Base-by-base conservation (phyloP, 2,113 vertebrate species). In the Cephalopholis sonnerati region DNA sequence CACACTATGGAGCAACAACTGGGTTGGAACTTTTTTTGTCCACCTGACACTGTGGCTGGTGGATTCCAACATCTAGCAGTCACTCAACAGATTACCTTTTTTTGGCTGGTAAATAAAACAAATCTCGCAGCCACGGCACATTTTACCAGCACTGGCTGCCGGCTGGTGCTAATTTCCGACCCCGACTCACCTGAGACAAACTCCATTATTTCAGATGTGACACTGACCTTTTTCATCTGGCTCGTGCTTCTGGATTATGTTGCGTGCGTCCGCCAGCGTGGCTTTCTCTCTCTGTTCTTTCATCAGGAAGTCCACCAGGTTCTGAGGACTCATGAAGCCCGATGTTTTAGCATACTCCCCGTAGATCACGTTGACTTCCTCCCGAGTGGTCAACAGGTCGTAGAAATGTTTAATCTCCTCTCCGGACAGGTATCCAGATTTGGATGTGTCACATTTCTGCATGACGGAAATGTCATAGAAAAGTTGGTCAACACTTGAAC, bases 371-470 rank as follows among this genome's bases (percentile, higher is more conserved):
- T 96, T 93, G 0, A 99, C 97, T 93, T 99, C 98, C 0, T 93
- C 93, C 20, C 98, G 95, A 27, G 97, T 84, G 22, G 98, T 99
- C 92, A 99, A 89, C 71, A 97, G 95, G 86, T 96, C 94, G 75
- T 99, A 99, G 94, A 99, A 98, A 58, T 90, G 88, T 75, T 97
- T 93, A 0, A 99, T 97, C 94, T 99, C 98, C 16, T 96, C 93
- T 2, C 96, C 97, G 64, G 97, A 94, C 86, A 99, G 93, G 59
- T 94, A 95, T 69, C 97, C 96, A 3, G 96, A 96, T 62, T 96
- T 94, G 59, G 97, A 98, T 81, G 63, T 94, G 93, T 99, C 98
- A 92, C 98, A 99, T 87, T 97, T 89, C 98, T 99, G 75, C 10
- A 57, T 32, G 41, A 53, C 10, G 32, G 27, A 57, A 91, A 88